Conservation (phyloP, 2,888 invertebrate species). For the Amblyteles armatorius region DNA sequence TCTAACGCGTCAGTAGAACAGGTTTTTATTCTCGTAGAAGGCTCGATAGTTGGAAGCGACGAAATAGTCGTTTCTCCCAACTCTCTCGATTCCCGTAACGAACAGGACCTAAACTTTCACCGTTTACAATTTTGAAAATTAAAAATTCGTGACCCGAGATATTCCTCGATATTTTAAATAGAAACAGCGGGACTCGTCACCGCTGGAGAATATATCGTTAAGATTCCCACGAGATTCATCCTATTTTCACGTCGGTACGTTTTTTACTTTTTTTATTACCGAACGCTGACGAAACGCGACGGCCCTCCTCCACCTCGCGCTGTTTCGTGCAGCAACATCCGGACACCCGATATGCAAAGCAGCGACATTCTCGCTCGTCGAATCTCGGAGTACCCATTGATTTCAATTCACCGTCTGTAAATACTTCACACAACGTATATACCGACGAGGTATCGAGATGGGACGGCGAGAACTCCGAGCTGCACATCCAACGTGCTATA, state of each 20-base stretch:
- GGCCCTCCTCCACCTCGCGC: neutral
- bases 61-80: neutral
- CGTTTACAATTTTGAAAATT: neutral
- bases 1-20: neutral
- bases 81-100: neutral
- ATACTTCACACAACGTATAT: slow-evolving; percentile 12
- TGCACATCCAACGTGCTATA: neutral
- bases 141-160: neutral
- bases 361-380: slow-evolving; percentile 46
- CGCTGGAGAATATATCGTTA: neutral
- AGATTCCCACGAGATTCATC: neutral
- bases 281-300: slow-evolving; percentile 36
- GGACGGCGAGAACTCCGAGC: neutral
- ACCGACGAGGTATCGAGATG: neutral
- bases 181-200: neutral
- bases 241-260: neutral
- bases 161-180: neutral
- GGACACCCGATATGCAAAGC: slow-evolving; percentile 57
- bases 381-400: slow-evolving; percentile 57
- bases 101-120: neutral
- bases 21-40: neutral
- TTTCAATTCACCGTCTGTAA: slow-evolving; percentile 50
- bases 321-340: slow-evolving; percentile 12
- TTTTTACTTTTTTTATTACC: slow-evolving; percentile 41
- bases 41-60: neutral